Conservation (phyloP, 1,140 invertebrate genomes). For the Cecropterus lyciades region DNA sequence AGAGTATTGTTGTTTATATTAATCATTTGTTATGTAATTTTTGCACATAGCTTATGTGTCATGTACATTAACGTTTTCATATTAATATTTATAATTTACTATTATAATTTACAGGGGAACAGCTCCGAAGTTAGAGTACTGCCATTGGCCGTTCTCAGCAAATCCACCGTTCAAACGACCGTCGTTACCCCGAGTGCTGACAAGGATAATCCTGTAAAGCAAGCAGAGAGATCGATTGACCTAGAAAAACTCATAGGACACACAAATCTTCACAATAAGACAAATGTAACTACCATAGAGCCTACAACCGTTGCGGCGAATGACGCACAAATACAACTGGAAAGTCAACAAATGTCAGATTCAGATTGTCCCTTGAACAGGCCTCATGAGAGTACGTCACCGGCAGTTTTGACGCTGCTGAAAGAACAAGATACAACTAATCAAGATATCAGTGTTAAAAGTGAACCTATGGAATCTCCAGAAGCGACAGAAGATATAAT, state of each 20-base stretch:
- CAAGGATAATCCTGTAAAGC: slow-evolving; percentile 58
- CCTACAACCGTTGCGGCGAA: not conserved
- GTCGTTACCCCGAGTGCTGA: slow-evolving; percentile 42
- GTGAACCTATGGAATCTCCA: slow-evolving; percentile 30
- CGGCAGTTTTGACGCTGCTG: slow-evolving; percentile 1
- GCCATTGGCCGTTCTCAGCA: slow-evolving; percentile 64
- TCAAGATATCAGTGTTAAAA: slow-evolving; percentile 24
- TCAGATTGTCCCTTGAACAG: not conserved
- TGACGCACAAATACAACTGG: slow-evolving; percentile 1
- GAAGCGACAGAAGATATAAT: slow-evolving; percentile 22
- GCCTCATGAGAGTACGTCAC: not conserved
- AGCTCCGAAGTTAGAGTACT: slow-evolving; percentile 57
- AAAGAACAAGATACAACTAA: slow-evolving; percentile 2
- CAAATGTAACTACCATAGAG: slow-evolving; percentile 8
- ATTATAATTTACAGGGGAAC: slow-evolving; percentile 57
- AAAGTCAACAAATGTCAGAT: not conserved
- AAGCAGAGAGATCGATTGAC: slow-evolving; percentile 68
- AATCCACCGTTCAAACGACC: slow-evolving; percentile 46
- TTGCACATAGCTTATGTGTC: no score
- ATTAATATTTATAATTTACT: not conserved
- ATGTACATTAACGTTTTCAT: not conserved
- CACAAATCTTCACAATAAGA: slow-evolving; percentile 35
- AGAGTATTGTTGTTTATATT: no score
- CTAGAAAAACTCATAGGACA: slow-evolving; percentile 69
- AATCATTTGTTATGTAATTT: no score